Conservation (phyloP, 1,140 invertebrate genomes). For the Argopecten irradians region DNA sequence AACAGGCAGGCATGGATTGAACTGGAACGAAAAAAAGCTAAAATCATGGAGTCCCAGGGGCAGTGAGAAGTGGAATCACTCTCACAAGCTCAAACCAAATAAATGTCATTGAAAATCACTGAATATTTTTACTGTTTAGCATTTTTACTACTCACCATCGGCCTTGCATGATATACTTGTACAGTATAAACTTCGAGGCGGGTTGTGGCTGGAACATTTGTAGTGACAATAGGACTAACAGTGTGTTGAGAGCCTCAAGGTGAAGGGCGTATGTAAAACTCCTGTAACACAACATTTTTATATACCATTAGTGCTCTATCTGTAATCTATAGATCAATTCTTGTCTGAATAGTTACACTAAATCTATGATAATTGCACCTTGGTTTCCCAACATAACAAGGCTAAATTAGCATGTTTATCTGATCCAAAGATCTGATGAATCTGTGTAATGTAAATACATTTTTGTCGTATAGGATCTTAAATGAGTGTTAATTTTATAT, state of each 20-base stretch:
- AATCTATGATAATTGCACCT: no score
- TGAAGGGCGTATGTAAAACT: conserved; percentile 90
- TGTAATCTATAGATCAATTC: no score
- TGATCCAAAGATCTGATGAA: no score
- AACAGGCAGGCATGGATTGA: conserved; percentile 73
- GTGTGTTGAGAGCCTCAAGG: conserved; percentile 89
- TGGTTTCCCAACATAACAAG: no score
- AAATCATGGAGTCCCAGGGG: conserved; percentile 82
- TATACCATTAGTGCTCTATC: no score
- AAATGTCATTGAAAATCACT: background rate
- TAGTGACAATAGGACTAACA: conserved; percentile 91
- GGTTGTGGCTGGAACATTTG: conserved; percentile 88
- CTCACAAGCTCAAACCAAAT: background rate
- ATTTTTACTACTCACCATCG: conserved; percentile 72
- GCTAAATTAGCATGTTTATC: no score
- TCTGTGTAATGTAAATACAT: no score
- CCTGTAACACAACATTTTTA: conserved; percentile 78
- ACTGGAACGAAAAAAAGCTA: conserved; percentile 79
- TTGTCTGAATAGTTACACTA: no score
- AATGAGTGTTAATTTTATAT: no score
- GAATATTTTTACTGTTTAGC: background rate
- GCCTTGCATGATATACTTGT: conserved; percentile 79
- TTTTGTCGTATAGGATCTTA: no score
- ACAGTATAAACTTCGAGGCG: conserved; percentile 83
- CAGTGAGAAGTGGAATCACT: background rate